Evolutionary conservation across 2,888 invertebrate species (phyloP), one percentile per base, ranked within the genome.

Genomic region (Calephelis perditalis): DNA sequence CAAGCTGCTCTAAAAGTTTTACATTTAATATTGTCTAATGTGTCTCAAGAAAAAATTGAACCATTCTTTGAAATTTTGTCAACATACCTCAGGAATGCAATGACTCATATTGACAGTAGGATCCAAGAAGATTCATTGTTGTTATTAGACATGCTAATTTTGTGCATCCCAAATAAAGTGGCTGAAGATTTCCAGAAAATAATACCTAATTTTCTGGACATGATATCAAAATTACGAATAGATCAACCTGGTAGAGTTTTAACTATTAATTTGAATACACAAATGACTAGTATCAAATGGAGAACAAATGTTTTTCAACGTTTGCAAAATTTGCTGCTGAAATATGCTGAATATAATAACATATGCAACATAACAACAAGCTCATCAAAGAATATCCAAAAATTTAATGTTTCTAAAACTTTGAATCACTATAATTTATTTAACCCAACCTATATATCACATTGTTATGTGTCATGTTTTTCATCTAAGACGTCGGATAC

Each of bases 101-200:
- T 98, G 96, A 97, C 97, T 0, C 96, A 98, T 73, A 95, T 98
- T 63, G 93, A 96, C 76, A 92, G 92, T 10, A 90, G 92, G 58
- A 94, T 98, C 65, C 96, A 97, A 76, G 95, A 96, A 76, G 97
- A 97, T 79, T 96, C 97, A 0, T 85, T 98, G 0, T 76, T 94
- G 0, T 92, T 97, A 67, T 84, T 98, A 15, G 97, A 97, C 74
- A 90, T 94, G 52, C 87, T 97, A n/a, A 80, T 97, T 11, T 86
- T 92, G 49, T 92, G 94, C 70, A 92, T 93, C 60, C 95, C 95
- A 2, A 75, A 80, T 7, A 87, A 96, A 56, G 91, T 97, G 3
- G 93, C 94, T 0, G 83, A 91, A 60, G 93, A 94, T 73, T 93
- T 94, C 62, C 92, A 93, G 60, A 94, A 93, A 78, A 93, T 98